Evolutionary conservation across 2,797 vertebrate genomes (phyloP), one percentile per base, ranked within the genome.

Genomic region (Smutsia gigantea): DNA sequence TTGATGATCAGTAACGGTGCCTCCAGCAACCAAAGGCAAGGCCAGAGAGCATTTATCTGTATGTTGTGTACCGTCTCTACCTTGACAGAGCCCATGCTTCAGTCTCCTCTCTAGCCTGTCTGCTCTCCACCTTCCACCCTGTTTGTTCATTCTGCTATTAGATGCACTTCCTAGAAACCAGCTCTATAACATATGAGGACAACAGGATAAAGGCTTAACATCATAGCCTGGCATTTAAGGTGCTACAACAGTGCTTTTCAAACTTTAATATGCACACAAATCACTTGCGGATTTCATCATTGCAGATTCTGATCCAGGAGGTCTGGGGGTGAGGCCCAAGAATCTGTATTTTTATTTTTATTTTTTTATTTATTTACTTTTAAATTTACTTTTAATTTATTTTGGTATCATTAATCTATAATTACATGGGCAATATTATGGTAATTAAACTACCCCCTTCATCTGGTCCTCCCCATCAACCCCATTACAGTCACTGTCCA

Each of bases 141-240:
- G 63, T n/a, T 53, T 91, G 57, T 81, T 96, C 69, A 46, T 86
- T 53, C 18, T 77, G 15, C 61, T 90, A 53, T 86, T 86, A 87
- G 49, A 82, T 49, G 81, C 64, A 42, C 37, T 92, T 95, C 93
- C 66, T 64, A 78, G 79, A 89, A 92, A 74, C 29, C 78, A 94
- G 59, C 53, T 85, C 37, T 59, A 11, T 85, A 85, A 88, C 55
- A 81, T 25, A 27, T 27, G 23, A 68, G n/a, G 53, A 25, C 46
- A 27, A 27, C 37, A 68, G 53, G 72, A 51, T 77, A 53, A 85
- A 97, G 84, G 21, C 21, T 77, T 82, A 53, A 13, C 69, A 85
- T 66, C 29, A 87, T 49, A 84, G 53, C 51, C 51, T 94, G 69
- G 49, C 42, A 49, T 82, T 78, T 71, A 61, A 72, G 18, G 7